Conservation (phyloP, 2,113 vertebrate species). For the Setophaga petechia region DNA sequence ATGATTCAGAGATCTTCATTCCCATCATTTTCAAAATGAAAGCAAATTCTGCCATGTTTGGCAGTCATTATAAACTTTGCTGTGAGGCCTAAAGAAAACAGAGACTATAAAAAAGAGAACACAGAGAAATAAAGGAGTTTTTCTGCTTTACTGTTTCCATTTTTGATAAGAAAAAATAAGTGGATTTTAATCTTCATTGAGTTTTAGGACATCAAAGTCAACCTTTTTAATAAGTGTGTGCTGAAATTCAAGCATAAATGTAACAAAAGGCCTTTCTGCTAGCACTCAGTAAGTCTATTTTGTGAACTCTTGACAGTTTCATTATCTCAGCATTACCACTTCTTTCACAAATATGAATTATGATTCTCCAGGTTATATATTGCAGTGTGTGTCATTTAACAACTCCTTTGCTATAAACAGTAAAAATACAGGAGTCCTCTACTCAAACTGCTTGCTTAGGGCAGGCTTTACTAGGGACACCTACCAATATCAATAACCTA, state of each 20-base stretch:
- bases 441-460: background rate
- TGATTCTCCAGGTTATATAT: background rate
- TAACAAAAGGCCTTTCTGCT: background rate
- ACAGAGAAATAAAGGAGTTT: background rate
- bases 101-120: background rate
- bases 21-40: background rate
- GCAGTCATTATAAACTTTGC: background rate
- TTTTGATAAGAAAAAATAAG: background rate
- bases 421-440: background rate
- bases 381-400: background rate
- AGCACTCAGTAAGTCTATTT: background rate
- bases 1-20: background rate
- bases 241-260: background rate
- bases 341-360: background rate
- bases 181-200: background rate
- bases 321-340: background rate
- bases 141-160: background rate
- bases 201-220: background rate
- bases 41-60: background rate
- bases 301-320: background rate
- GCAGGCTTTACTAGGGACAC: background rate
- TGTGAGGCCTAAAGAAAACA: background rate
- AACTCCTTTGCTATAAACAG: background rate
- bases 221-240: background rate
- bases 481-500: background rate